These are phyloP conservation scores for Xylota sylvarum DNA, from an alignment of 2,888 invertebrate species.

Conservation along the genomic window DNA sequence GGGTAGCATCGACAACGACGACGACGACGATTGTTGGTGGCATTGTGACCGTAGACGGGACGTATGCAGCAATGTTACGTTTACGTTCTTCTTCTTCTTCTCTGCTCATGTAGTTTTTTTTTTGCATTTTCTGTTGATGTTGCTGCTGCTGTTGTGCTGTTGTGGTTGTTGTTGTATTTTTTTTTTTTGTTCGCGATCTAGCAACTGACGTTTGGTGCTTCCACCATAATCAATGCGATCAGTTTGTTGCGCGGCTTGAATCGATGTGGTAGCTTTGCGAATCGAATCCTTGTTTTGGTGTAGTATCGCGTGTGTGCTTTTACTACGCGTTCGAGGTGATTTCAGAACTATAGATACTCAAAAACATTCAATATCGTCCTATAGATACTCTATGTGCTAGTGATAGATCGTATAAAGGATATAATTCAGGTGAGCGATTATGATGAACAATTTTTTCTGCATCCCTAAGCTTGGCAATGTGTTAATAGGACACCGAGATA, in stretches of 20 bases:
- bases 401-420: neutral
- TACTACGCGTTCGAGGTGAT: slow-evolving; percentile 1
- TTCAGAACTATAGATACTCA: neutral
- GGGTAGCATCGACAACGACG: slow-evolving; percentile 48
- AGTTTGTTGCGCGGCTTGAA: slow-evolving; percentile 77
- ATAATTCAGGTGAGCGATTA: slow-evolving; percentile 63
- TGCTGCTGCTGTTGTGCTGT: slow-evolving; percentile 52
- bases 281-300: slow-evolving; percentile 51
- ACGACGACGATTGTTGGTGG: slow-evolving; percentile 48
- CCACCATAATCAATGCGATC: slow-evolving; percentile 74
- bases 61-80: slow-evolving; percentile 52
- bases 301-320: slow-evolving; percentile 15
- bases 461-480: slow-evolving; percentile 69
- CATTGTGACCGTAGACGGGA: slow-evolving; percentile 50
- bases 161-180: slow-evolving; percentile 33
- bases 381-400: neutral
- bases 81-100: slow-evolving; percentile 45
- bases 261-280: slow-evolving; percentile 73
- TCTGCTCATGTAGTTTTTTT: slow-evolving; percentile 18
- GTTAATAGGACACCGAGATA: slow-evolving; percentile 64
- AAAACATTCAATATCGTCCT: neutral
- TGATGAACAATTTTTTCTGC: slow-evolving; percentile 38
- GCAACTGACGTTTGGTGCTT: slow-evolving; percentile 70
- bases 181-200: slow-evolving; percentile 66
- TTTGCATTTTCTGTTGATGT: slow-evolving; percentile 65